Base-by-base conservation (phyloP, 2,888 invertebrate genomes). In the Keiferia lycopersicella region DNA sequence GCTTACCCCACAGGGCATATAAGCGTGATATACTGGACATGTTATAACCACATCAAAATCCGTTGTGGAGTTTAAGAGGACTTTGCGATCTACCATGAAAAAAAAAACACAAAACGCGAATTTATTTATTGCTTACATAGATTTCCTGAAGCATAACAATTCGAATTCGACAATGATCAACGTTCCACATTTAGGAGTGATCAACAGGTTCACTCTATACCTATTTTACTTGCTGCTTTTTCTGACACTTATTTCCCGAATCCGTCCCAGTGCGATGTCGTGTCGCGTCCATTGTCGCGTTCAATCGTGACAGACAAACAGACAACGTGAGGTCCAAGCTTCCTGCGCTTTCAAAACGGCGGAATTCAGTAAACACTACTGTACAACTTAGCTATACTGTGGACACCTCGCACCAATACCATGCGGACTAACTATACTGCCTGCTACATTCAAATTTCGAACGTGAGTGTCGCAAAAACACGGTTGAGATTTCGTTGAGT, bases 331-430 rank as follows among this genome's bases (percentile, higher is more conserved):
- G 71, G 71, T 71, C 81, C 83, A 70, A 79, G 84, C 85, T 85
- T 86, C 86, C 85, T 85, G 84, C 77, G 83, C 83, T 84, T 86
- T 83, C 81, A 84, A 79, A 80, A 79, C 82, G 71, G 70, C 75
- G 78, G 81, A 80, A 79, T 81, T 79, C 78, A 80, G 82, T 82
- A 82, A 82, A 82, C 82, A 62, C 50, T 61, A 61, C 50, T 70
- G 56, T n/a, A 56, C 0, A 14, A 22, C 64, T 69, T 65, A 34
- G 16, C 30, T 56, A 56, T 56, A 56, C 2, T 6, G 1, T 1
- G 0, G 0, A 16, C 50, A 50, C 16, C n/a, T 50, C 11, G n/a
- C 16, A 12, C 51, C 56, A 34, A 53, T 16, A 16, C 56, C 7
- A 7, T 34, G 26, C 16, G 56, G 2, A 7, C 56, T 8, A 34